Evolutionary conservation across 2,888 invertebrate species (phyloP).

Genomic region (Drosophila neonasuta): DNA sequence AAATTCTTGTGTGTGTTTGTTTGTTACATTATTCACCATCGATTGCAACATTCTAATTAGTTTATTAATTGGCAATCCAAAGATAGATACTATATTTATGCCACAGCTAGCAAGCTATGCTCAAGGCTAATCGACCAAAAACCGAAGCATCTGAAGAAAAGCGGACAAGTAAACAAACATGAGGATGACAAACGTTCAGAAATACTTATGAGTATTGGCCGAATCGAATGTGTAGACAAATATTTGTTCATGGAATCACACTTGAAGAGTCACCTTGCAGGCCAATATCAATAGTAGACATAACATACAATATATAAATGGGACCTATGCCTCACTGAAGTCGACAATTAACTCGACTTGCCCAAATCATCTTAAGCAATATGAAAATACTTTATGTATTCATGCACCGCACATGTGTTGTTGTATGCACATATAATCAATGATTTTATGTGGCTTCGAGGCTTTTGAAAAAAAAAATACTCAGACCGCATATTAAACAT

Average conservation of each 20-base stretch:
- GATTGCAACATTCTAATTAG: not conserved
- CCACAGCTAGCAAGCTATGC: not conserved
- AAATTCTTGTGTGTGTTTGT: not conserved
- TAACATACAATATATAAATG: not conserved
- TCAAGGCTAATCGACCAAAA: slow-evolving; percentile 1
- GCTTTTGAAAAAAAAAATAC: slow-evolving; percentile 13
- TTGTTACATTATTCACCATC: not conserved
- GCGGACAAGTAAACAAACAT: slow-evolving; percentile 1
- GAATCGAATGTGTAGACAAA: not conserved
- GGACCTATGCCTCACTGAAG: slow-evolving; percentile 1
- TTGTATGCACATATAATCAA: slow-evolving; percentile 7
- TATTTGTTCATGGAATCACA: slow-evolving; percentile 1
- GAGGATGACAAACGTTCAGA: not conserved
- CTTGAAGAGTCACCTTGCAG: slow-evolving; percentile 14
- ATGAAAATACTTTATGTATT: not conserved
- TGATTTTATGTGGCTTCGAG: slow-evolving; percentile 12
- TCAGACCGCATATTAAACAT: slow-evolving; percentile 21
- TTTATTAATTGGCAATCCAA: not conserved
- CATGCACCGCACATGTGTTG: slow-evolving; percentile 1
- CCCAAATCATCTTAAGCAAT: slow-evolving; percentile 3
- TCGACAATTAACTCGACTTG: slow-evolving; percentile 11
- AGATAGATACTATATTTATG: not conserved
- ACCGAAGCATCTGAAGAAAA: slow-evolving; percentile 1
- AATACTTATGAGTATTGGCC: not conserved
- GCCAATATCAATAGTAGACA: not conserved